Conservation (phyloP, 2,888 invertebrate species). For the Lepas anatifera region DNA sequence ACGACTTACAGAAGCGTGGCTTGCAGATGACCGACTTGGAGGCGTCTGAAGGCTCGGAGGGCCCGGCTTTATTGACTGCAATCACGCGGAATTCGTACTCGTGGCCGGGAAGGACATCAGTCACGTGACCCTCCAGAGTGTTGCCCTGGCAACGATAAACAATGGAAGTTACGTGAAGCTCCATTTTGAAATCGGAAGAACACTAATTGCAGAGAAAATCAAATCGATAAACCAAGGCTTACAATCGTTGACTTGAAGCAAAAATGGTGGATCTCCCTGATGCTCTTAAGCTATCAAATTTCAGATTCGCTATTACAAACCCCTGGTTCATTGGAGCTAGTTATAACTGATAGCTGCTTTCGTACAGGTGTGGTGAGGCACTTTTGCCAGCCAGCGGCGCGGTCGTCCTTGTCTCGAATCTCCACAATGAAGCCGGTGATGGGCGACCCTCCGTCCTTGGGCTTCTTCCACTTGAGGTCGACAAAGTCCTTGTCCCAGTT, state of each 20-base stretch:
- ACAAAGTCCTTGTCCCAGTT: conserved; percentile 97
- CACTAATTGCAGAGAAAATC: too few species aligned
- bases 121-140: conserved; percentile 60
- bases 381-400: conserved; percentile 36
- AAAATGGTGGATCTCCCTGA: too few species aligned
- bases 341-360: too few species aligned
- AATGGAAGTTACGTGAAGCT: too few species aligned
- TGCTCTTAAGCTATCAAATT: too few species aligned
- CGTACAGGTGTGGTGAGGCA: neutral
- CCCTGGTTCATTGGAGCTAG: too few species aligned
- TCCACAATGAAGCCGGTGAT: conserved; percentile 90
- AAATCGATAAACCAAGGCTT: too few species aligned
- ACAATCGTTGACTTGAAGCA: too few species aligned
- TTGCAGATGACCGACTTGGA: conserved; percentile 74
- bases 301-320: too few species aligned
- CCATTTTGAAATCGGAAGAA: too few species aligned
- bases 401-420: conserved; percentile 79
- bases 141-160: conserved; percentile 15
- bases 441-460: conserved; percentile 91
- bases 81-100: conserved; percentile 85
- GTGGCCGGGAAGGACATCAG: conserved; percentile 63
- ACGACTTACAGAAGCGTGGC: conserved; percentile 62
- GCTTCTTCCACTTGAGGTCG: conserved; percentile 84
- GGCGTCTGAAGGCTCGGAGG: conserved; percentile 73
- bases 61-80: conserved; percentile 84